These are phyloP conservation scores for Mythimna impura DNA, from an alignment of 2,888 invertebrate species.

Conservation along the genomic window DNA sequence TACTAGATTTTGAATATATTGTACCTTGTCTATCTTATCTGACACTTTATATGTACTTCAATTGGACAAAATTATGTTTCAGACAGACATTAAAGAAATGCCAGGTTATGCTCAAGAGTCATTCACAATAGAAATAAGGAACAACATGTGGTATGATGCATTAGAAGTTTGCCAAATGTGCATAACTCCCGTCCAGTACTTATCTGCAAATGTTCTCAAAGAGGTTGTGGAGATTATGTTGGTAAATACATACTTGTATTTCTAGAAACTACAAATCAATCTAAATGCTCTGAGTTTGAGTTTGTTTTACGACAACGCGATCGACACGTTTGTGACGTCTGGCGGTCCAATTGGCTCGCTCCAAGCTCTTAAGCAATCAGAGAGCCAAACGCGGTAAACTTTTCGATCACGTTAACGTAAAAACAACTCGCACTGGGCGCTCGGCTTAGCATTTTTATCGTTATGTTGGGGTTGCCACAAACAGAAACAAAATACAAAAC, in stretches of 20 bases:
- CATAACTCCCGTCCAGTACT: slow-evolving; percentile 79
- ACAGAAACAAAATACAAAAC: too few relatives aligned
- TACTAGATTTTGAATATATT: too few relatives aligned
- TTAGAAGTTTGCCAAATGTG: slow-evolving; percentile 81
- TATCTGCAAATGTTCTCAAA: slow-evolving; percentile 80
- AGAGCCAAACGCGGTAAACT: too few relatives aligned
- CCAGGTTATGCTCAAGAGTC: slow-evolving; percentile 77
- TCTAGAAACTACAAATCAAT: neutral
- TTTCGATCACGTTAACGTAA: too few relatives aligned
- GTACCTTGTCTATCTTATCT: too few relatives aligned
- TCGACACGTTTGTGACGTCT: too few relatives aligned
- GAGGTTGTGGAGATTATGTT: slow-evolving; percentile 85
- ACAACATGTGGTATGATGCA: slow-evolving; percentile 85
- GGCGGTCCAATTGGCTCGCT: too few relatives aligned
- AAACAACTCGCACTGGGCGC: too few relatives aligned
- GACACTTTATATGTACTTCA: neutral
- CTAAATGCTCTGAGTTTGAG: too few relatives aligned
- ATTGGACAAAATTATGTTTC: slow-evolving; percentile 45
- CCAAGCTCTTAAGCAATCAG: too few relatives aligned
- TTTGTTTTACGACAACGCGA: too few relatives aligned
- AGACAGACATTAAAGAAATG: slow-evolving; percentile 73
- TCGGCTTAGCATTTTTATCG: too few relatives aligned
- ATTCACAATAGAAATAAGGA: slow-evolving; percentile 81
- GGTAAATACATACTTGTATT: slow-evolving; percentile 73
- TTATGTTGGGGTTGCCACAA: neutral